Evolutionary conservation across 1,140 invertebrate species (phyloP), one percentile per base, ranked within the genome.

Genomic region (Drosophila burlai): DNA sequence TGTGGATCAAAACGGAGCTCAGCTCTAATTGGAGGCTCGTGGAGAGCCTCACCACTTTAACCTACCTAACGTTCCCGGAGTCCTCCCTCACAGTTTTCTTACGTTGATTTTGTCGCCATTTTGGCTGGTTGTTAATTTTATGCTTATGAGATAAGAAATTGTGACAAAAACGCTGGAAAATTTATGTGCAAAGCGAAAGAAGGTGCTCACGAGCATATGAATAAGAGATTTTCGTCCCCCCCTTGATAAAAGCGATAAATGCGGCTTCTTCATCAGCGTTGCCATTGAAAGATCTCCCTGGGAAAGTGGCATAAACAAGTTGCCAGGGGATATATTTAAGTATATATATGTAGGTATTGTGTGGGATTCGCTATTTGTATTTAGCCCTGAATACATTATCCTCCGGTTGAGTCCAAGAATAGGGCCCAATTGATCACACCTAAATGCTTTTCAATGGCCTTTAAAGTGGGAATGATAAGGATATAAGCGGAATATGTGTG

Each of bases 71-170:
- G 47, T 29, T n/a, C 47, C 49, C 31, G 47, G 36, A 26, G 36
- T 50, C 47, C 34, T 10, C 34, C 31, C 16, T 29, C 11, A 18
- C 11, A 34, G 24, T 42, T n/a, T 54, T 45, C 74, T 76, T 59
- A 60, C 72, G 72, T 83, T 83, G 84, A 83, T 89, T 89, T 89
- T 84, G 83, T 61, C 84, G 67, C 76, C 83, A 86, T 86, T 86
- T 86, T 80, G 73, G 78, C 82, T 83, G 76, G 84, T 72, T 87
- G 84, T 87, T 87, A 87, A 87, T 87, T 87, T 87, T 89, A 89
- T 90, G 84, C 84, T 81, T 80, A 90, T 58, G 77, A 74, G 84
- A 87, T 87, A 87, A 89, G 84, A 84, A 84, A 89, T 84, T 89
- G 81, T 78, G 81, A 81, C 84, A 78, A 87, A 89, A 81, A 89